Evolutionary conservation across 2,888 invertebrate species (phyloP), one percentile per base, ranked within the genome.

Genomic region (Meteorus cinctellus): DNA sequence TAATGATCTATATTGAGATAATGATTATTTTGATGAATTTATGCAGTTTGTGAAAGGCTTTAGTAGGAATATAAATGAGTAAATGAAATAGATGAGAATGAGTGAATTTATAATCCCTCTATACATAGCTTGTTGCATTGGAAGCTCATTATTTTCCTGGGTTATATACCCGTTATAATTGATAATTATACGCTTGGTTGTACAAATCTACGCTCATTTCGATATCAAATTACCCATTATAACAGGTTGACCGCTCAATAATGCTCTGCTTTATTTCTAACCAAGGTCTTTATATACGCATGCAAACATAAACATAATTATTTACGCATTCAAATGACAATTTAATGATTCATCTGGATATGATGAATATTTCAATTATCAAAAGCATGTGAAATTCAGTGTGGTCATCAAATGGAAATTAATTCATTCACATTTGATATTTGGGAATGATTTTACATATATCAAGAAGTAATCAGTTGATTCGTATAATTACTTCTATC

Each of bases 221-320:
- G 78, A 82, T 86, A 87, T 87, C 86, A 85, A 85, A 86, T 87
- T 86, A 86, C 87, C 85, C 75, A 85, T 87, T 87, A 87, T 84
- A 80, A 65, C 80, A 77, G 77, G 79, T 81, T 82, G 81, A 78
- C 41, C 60, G 65, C 59, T 48, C 60, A 66, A 78, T 72, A 68
- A 60, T 62, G 63, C 73, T 72, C 74, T 72, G 63, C 27, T 31
- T 74, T 60, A 59, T 59, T 41, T 19, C 62, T 27, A 16, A 55
- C 34, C 78, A 74, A 75, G 78, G 80, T 80, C 78, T 82, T 78
- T 81, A 75, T 41, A 41, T 12, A 41, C 12, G 6, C 8, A 19
- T 34, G 41, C n/a, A n/a, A 51, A 14, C 19, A 51, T n/a, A 34
- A 34, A 34, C 34, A 34, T 34, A 34, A 34, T 34, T 19, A 8